phyloP scores from a whole-genome alignment of 1,140 invertebrate genomes.

The Babylonia areolata region DNA sequence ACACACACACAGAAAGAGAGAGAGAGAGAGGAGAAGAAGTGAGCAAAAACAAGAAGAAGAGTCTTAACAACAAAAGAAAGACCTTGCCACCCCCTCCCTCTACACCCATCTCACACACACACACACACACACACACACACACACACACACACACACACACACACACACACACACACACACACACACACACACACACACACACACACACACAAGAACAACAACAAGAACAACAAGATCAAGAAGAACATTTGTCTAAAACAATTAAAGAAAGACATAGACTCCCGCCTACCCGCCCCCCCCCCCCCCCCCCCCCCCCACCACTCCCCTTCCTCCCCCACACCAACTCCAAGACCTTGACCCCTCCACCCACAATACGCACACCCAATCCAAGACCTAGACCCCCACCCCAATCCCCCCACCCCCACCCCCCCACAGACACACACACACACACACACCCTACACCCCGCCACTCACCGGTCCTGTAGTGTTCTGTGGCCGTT shows the following conservation, averaged over 20 bases:
- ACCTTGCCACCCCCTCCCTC: not conserved
- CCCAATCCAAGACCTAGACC: too few species aligned
- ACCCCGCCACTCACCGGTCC: not conserved
- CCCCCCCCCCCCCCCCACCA: too few species aligned
- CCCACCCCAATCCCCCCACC: too few species aligned
- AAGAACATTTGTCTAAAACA: too few species aligned
- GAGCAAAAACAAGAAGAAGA: too few species aligned
- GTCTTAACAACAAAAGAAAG: not conserved
- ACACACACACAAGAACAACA: not conserved
- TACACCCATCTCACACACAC: not conserved
- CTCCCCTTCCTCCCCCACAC: too few species aligned
- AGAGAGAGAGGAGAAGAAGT: too few species aligned
- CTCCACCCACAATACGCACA: too few species aligned
- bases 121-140: conserved; percentile 16
- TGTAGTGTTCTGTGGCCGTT: too few species aligned
- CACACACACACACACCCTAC: conserved; percentile 30
- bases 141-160: conserved; percentile 14
- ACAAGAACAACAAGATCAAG: not conserved
- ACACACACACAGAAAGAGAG: conserved; percentile 32
- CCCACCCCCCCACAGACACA: conserved; percentile 9
- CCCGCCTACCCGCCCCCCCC: too few species aligned
- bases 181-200: conserved; percentile 20
- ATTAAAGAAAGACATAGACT: too few species aligned
- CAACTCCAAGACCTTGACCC: too few species aligned
- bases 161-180: conserved; percentile 30